Conservation (phyloP, 2,797 vertebrate species). For the Decapterus maruadsi region DNA sequence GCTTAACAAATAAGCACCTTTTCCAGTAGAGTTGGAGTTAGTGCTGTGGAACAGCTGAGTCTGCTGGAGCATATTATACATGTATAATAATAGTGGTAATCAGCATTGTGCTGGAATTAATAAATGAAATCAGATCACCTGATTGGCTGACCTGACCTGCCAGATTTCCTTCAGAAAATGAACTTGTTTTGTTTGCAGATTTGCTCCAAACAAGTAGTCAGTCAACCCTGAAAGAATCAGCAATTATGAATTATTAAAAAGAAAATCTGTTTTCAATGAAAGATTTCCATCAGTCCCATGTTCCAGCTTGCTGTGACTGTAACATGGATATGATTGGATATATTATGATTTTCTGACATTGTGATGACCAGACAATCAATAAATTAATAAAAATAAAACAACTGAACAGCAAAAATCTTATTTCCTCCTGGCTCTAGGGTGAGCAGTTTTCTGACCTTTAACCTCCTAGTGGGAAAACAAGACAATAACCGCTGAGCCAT, state of each 20-base stretch:
- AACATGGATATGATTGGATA: background rate
- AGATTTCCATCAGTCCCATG: background rate
- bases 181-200: slow-evolving; percentile 3
- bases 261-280: background rate
- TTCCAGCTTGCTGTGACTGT: background rate
- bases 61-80: slow-evolving; percentile 11
- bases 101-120: slow-evolving; percentile 20
- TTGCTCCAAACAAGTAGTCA: background rate
- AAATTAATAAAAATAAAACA: background rate
- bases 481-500: background rate
- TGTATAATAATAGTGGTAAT: slow-evolving; percentile 26
- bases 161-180: background rate
- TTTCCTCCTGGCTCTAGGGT: background rate
- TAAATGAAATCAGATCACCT: slow-evolving; percentile 25
- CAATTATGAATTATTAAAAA: background rate
- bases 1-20: slow-evolving; percentile 50
- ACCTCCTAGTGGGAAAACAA: background rate
- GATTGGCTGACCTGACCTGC: slow-evolving; percentile 18
- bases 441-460: slow-evolving; percentile 1
- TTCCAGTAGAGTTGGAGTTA: background rate
- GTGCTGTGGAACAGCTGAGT: slow-evolving; percentile 18
- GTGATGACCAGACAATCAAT: background rate
- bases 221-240: background rate
- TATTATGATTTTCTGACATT: background rate
- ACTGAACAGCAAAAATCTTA: background rate